phyloP scores from a whole-genome alignment of 1,140 invertebrate species.

The Bombus waltoni region DNA sequence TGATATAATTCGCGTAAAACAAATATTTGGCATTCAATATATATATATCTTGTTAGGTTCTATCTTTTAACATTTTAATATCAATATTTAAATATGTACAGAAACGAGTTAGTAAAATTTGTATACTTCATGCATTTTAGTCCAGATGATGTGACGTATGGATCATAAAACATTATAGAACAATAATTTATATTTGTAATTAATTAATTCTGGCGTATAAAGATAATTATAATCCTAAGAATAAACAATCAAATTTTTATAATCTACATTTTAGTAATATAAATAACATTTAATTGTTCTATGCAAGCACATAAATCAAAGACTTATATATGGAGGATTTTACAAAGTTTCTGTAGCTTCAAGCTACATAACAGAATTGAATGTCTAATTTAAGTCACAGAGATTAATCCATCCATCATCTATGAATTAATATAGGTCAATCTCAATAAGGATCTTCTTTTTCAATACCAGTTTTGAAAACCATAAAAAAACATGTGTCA shows the following conservation, averaged over 20 bases:
- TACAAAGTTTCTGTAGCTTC: background rate
- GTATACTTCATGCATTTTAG: background rate
- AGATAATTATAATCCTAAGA: background rate
- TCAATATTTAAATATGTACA: constrained; percentile 39
- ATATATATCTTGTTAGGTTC: constrained; percentile 15
- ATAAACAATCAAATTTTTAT: background rate
- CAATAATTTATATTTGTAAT: constrained; percentile 9
- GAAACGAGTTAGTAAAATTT: constrained; percentile 14
- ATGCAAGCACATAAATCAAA: background rate
- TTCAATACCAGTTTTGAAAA: constrained; percentile 20
- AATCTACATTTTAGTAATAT: background rate
- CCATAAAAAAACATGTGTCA: constrained; percentile 13
- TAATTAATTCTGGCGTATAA: background rate
- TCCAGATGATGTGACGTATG: background rate
- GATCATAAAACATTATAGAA: constrained; percentile 1
- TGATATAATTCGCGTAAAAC: background rate
- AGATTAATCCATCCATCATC: constrained; percentile 8
- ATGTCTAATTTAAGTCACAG: background rate
- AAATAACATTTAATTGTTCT: background rate
- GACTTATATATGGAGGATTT: background rate
- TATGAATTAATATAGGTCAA: constrained; percentile 27
- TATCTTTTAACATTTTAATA: constrained; percentile 22
- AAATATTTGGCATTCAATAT: constrained; percentile 10
- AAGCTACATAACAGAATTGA: background rate
- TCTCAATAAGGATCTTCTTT: background rate